A percentile compares a stretch with the other conserved stretches of the same genome.
phyloP scores from a whole-genome alignment of 2,113 vertebrate genomes.

The Symphodus melops region DNA sequence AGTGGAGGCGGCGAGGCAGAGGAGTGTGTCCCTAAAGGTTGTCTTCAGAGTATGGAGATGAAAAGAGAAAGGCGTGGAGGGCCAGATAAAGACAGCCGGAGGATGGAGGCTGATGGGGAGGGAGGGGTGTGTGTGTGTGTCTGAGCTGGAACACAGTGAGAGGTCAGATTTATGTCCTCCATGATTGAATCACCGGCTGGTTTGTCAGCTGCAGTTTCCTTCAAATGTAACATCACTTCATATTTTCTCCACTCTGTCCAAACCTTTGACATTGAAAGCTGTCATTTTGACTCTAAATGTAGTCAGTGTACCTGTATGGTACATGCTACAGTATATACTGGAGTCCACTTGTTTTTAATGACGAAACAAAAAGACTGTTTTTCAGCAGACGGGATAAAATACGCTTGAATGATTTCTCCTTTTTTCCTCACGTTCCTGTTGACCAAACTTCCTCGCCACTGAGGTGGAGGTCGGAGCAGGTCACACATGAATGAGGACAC shows the following conservation, averaged over 20 bases:
- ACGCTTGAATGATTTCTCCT: too few relatives aligned
- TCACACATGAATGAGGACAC: too few relatives aligned
- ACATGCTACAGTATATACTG: too few relatives aligned
- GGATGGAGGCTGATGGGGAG: conserved; percentile 19
- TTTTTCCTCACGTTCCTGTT: too few relatives aligned
- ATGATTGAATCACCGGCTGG: conserved; percentile 20
- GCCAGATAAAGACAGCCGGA: conserved; percentile 23
- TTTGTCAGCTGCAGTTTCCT: conserved; percentile 32
- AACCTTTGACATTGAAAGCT: conserved; percentile 1
- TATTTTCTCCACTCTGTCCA: neutral
- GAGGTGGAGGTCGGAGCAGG: too few relatives aligned
- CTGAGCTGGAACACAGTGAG: conserved; percentile 17
- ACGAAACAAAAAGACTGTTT: too few relatives aligned
- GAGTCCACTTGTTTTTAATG: too few relatives aligned
- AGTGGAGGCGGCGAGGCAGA: conserved; percentile 5
- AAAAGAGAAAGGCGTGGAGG: conserved; percentile 31
- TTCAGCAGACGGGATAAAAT: too few relatives aligned
- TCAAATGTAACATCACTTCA: conserved; percentile 4
- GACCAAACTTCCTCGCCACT: too few relatives aligned
- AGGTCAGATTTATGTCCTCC: conserved; percentile 20
- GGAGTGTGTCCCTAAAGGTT: conserved; percentile 29
- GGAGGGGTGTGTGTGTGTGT: conserved; percentile 19
- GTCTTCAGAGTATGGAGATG: conserved; percentile 30
- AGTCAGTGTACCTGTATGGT: too few relatives aligned
- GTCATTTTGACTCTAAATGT: neutral